Base-by-base conservation (phyloP, 2,888 invertebrate genomes). In the Chromoteleia sp. region DNA sequence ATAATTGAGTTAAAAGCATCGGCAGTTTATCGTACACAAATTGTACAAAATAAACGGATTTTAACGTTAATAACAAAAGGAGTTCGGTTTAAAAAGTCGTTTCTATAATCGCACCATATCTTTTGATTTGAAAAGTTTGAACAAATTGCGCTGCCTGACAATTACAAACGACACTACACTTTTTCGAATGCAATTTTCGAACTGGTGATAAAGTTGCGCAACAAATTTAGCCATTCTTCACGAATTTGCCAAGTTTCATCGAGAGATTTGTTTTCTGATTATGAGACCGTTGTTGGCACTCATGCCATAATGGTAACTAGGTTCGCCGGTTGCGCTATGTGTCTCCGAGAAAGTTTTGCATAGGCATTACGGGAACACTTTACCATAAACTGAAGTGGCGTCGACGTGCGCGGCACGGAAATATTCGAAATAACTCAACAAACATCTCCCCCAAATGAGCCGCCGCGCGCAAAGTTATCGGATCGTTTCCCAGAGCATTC, bases 241-340 rank as follows among this genome's bases (percentile, higher is more conserved):
- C 45, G 5, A 65, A 73, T 67, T 52, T 52, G 17, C 30, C 8
- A 73, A 78, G 59, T 78, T 78, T 76, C 30, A 41, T 25, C 12
- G 17, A 36, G 29, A 71, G 70, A 81, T 81, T 81, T 81, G 76
- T 81, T 81, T 81, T 70, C 68, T 61, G 68, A 79, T 74, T 68
- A 78, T 61, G 58, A 74, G 54, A 43, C 30, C 61, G 61, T 68
- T 79, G 78, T 43, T 71, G 74, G 74, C 79, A 41, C 68, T 74
- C 21, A 19, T 36, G 63, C 50, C 45, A 29, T 76, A 52, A 67
- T 76, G 54, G 76, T 52, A 65, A 54, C 75, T 36, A 63, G 56
- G 43, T 50, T 71, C 75, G 50, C 21, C 50, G 25, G 41, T 65
- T 56, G 41, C 10, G n/a, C 45, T 63, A 39, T 63, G 63, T 68